Base-by-base conservation (phyloP, 2,113 vertebrate genomes). In the Upupa epops region DNA sequence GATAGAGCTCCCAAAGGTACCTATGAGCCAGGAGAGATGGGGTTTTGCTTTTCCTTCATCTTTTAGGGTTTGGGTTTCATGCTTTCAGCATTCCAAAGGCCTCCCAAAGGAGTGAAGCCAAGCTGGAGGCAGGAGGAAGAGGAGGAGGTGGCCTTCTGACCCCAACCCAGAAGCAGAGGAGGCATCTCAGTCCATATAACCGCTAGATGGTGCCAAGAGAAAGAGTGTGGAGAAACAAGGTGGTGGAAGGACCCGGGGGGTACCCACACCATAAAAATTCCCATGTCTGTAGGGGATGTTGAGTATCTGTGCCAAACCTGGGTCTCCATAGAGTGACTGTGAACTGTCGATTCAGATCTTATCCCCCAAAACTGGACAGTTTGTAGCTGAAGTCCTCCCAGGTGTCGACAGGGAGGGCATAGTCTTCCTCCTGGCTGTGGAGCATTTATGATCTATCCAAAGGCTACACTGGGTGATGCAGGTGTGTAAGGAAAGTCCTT, bases 201-300 rank as follows among this genome's bases (percentile, higher is more conserved):
- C 93, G 42, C 80, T 51, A 94, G 90, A 71, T 60, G 86, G 69
- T 81, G 88, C 68, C 56, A 45, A 78, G 91, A 71, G 46, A 69
- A 91, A 86, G 85, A 79, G 16, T 1, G 70, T 49, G 26, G 28
- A 55, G n/a, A 31, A 63, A 1, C 12, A 12, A 17, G 42, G 42
- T 17, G 49, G 78, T 48, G 37, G 19, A 19, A 32, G 6, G 18
- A 5, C 42, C 32, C 14, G 20, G 3, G 13, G 31, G 34, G 40
- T 19, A 8, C 8, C 65, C 45, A 2, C 1, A 0, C 26, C 26
- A 5, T 54, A 21, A n/a, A 45, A 31, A 48, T 6, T 3, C 49
- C 42, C 48, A 11, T 25, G 29, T 46, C 11, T 2, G 7, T 73
- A 78, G 13, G 20, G 13, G 1, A 42, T 17, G 8, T n/a, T 17